phyloP scores from a whole-genome alignment of 2,888 invertebrate species.

The Venusia cambrica region DNA sequence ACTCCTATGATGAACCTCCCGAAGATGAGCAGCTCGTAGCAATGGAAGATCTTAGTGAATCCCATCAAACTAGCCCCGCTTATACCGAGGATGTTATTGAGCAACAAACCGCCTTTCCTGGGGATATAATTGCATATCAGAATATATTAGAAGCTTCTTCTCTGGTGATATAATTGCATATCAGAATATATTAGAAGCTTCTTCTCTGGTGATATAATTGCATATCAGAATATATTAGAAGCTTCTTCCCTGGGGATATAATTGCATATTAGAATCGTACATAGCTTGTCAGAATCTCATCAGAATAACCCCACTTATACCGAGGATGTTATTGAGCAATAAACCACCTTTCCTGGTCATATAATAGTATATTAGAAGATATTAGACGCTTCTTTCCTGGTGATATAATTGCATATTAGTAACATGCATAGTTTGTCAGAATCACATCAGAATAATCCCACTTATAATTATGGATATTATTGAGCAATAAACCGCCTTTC shows the following conservation, averaged over 20 bases:
- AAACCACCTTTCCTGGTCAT: constrained; percentile 94
- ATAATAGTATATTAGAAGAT: too few relatives aligned
- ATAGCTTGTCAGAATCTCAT: too few relatives aligned
- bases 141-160: too few relatives aligned
- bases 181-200: too few relatives aligned
- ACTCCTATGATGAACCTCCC: constrained; percentile 99
- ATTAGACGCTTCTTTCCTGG: too few relatives aligned
- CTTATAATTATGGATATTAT: constrained; percentile 96
- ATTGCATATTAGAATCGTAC: too few relatives aligned
- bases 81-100: constrained; percentile 96
- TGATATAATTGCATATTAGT: too few relatives aligned
- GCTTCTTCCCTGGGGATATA: constrained; percentile 93
- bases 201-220: too few relatives aligned
- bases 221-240: too few relatives aligned
- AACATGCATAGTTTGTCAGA: too few relatives aligned
- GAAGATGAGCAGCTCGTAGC: constrained; percentile 97
- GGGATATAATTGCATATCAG: too few relatives aligned
- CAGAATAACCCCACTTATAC: constrained; percentile 94
- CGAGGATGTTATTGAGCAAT: constrained; percentile 95
- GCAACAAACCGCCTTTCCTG: constrained; percentile 96
- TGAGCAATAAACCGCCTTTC: constrained; percentile 96
- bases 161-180: too few relatives aligned
- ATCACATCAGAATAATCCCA: constrained; percentile 97
- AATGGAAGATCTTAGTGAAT: constrained; percentile 94
- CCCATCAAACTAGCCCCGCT: constrained; percentile 97